Base-by-base conservation (phyloP, 2,113 vertebrate genomes). In the Archilochus colubris region DNA sequence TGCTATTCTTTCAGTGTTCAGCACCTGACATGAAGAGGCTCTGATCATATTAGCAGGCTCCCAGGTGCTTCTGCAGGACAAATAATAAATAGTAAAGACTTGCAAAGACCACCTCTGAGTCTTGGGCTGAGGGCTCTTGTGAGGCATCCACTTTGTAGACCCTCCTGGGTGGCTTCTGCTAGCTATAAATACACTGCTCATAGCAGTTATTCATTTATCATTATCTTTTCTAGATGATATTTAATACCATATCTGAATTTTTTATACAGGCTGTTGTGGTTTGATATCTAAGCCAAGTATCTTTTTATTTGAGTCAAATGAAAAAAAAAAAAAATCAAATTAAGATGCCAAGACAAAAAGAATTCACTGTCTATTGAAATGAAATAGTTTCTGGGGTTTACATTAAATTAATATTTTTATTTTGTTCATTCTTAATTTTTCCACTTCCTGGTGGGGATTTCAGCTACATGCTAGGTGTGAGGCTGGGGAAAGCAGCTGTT, bases 1-100 rank as follows among this genome's bases (percentile, higher is more conserved):
- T 96, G 74, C 81, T 91, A 94, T 96, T 91, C 88, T 59, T 58
- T 72, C 30, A 19, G 70, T 80, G 93, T 94, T 82, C 91, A 87
- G 78, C 59, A 66, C 72, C 82, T 94, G 89, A 62, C 90, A 89
- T 80, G 79, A 81, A 79, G 48, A 74, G 87, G 59, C 94, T 95
- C 91, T 85, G 85, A 91, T 94, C 54, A 7, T 82, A 89, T 95
- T 95, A 93, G 85, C 86, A 93, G 83, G 78, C 82, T 95, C 87
- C 92, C 31, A 66, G 89, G 85, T 91, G 72, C 82, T 89, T 89
- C 44, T 81, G 31, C 68, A 69, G 57, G 81, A 83, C 78, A 80
- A 95, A 96, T 94, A 96, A 94, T 93, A 96, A 96, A 95, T 95
- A 91, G 85, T 94, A 89, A 95, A 88, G 93, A 94, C 75, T 75